Conservation (phyloP, 92 coral and sea anemone genomes). For the Meandrina meandrites region DNA sequence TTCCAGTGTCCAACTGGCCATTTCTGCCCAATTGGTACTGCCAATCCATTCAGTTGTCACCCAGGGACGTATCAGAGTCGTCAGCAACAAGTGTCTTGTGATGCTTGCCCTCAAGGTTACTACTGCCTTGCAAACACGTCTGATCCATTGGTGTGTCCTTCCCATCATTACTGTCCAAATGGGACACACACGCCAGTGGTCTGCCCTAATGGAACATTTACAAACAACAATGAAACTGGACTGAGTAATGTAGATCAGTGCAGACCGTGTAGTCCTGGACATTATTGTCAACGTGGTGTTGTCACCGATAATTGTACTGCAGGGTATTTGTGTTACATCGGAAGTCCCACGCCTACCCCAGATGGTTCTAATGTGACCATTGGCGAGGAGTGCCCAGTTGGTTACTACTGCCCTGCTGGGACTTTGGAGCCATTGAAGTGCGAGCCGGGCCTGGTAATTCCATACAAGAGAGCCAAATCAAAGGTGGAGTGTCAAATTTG, state of each 20-base stretch:
- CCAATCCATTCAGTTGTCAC: constrained; percentile 82
- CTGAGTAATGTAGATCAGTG: constrained; percentile 71
- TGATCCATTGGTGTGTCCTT: constrained; percentile 79
- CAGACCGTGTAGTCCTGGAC: constrained; percentile 79
- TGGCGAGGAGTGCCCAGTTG: constrained; percentile 81
- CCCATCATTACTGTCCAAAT: constrained; percentile 75
- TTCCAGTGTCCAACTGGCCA: constrained; percentile 85
- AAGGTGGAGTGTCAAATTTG: constrained; percentile 80
- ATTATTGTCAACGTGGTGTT: constrained; percentile 87
- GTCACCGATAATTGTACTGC: constrained; percentile 78
- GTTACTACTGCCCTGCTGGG: constrained; percentile 89
- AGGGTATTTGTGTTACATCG: constrained; percentile 83
- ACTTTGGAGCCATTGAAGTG: constrained; percentile 65
- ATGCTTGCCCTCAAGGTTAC: constrained; percentile 78
- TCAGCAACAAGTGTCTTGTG: constrained; percentile 57
- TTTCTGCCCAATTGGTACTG: constrained; percentile 81
- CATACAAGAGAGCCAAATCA: constrained; percentile 77
- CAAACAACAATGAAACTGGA: constrained; percentile 59
- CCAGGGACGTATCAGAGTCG: constrained; percentile 93
- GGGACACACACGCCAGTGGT: constrained; percentile 77
- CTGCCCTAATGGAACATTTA: constrained; percentile 95
- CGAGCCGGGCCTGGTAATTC: constrained; percentile 77
- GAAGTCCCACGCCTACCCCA: constrained; percentile 83
- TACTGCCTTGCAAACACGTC: constrained; percentile 90
- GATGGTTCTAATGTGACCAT: constrained; percentile 76